Percentiles rank a stretch among this genome's conserved stretches.
Conservation (phyloP, 2,888 invertebrate genomes). For the Eudasyphora cyanicolor region DNA sequence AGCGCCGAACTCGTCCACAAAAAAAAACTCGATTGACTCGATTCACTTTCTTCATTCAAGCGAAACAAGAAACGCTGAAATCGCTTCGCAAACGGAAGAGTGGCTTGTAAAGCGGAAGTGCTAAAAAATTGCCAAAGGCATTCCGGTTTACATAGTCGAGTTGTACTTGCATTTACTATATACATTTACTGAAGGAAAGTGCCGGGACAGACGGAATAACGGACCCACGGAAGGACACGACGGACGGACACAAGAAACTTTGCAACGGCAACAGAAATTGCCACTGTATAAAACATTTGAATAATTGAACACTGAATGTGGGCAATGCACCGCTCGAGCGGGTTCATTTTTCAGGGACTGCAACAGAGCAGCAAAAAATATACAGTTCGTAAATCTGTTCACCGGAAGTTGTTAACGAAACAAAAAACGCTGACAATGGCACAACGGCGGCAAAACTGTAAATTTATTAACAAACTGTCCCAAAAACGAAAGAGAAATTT, state of each 20-base stretch:
- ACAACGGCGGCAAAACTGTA: conserved; percentile 26
- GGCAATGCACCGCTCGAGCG: background rate
- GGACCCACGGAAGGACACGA: background rate
- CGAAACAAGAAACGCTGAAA: background rate
- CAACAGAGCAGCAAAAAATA: background rate
- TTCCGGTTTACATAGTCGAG: conserved; percentile 16
- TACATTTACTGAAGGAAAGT: conserved; percentile 31
- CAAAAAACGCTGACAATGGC: conserved; percentile 39
- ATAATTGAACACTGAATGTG: conserved; percentile 20
- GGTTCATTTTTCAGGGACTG: background rate
- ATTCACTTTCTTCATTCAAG: conserved; percentile 8
- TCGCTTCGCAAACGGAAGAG: conserved; percentile 40
- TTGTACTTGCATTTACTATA: conserved; percentile 7
- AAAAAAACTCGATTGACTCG: background rate
- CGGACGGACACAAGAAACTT: background rate
- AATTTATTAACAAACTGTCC: conserved; percentile 14
- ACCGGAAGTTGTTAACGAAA: conserved; percentile 23
- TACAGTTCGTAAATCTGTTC: conserved; percentile 31
- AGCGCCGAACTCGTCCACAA: too few relatives aligned
- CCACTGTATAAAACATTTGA: background rate
- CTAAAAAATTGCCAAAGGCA: conserved; percentile 27
- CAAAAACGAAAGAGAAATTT: background rate
- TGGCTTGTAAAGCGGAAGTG: conserved; percentile 56
- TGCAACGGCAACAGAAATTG: background rate
- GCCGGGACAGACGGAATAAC: conserved; percentile 31